A percentile compares a stretch with the other conserved stretches of the same genome.
Evolutionary conservation across 1,140 invertebrate species (phyloP).

Genomic region (Euwallacea fornicatus): DNA sequence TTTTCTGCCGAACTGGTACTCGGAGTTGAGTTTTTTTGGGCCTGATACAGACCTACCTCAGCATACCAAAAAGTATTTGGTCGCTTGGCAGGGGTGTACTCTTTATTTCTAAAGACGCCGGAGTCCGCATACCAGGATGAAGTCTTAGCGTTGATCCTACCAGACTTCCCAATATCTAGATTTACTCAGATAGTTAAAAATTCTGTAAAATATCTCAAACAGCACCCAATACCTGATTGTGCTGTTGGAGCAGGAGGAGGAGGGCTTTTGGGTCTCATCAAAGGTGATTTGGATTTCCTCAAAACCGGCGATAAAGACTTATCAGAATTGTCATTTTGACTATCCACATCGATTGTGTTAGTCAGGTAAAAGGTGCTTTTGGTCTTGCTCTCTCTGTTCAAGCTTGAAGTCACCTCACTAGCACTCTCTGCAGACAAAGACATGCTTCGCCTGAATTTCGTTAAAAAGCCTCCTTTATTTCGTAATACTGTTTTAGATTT

Average conservation of each 20-base stretch:
- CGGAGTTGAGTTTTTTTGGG: constrained; percentile 54
- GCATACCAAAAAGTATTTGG: constrained; percentile 61
- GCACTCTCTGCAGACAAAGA: constrained; percentile 45
- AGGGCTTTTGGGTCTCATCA: constrained; percentile 48
- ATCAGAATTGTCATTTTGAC: constrained; percentile 24
- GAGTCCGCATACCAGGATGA: constrained; percentile 60
- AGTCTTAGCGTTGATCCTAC: constrained; percentile 36
- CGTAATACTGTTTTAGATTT: constrained; percentile 26
- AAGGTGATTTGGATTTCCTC: constrained; percentile 35
- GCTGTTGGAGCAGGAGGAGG: constrained; percentile 47
- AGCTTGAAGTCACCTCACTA: constrained; percentile 39
- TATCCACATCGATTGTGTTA: constrained; percentile 58
- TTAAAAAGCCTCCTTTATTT: constrained; percentile 42
- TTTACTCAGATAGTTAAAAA: not conserved
- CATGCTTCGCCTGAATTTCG: constrained; percentile 49
- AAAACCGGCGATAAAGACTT: constrained; percentile 37
- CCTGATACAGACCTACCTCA: constrained; percentile 64
- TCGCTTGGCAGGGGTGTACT: constrained; percentile 25
- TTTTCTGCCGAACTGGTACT: constrained; percentile 47
- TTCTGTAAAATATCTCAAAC: not conserved
- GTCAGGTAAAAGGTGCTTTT: constrained; percentile 69
- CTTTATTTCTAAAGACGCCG: constrained; percentile 51
- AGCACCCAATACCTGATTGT: constrained; percentile 16
- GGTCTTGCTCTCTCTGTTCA: constrained; percentile 40
- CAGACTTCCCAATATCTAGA: constrained; percentile 22